Base-by-base conservation (phyloP, 30 jellyfish, hydroid and myxozoan species). In the Rhopilema esculentum region DNA sequence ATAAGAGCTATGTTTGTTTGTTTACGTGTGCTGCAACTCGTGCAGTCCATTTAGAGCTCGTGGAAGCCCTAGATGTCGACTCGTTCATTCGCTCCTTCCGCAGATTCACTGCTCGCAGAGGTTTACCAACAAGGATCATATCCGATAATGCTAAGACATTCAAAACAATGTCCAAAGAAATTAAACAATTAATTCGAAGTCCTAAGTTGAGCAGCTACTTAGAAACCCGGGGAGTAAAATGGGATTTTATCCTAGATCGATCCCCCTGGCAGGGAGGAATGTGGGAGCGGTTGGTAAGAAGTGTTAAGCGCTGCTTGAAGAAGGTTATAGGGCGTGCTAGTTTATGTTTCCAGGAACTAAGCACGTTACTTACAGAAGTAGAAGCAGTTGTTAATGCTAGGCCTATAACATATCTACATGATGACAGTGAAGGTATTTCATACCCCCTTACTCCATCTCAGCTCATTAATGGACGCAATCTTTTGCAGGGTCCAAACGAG, bases 31-130 rank as follows among this genome's bases (percentile, higher is more conserved):
- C 52, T 31, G 26, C 89, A 8, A 57, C 66, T 20, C 63, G 85
- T 84, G 89, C 89, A 8, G 62, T 52, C 30, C 89, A 79, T 79
- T 40, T 79, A 61, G 83, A 79, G 64, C 80, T 79, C 30, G 85
- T 61, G 22, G 64, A 61, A 66, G 23, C 83, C 27, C 67, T 79
- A 12, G 80, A 27, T 8, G 89, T 79, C 23, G 89, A 79, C 32
- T 25, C 52, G 25, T 57, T 79, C 48, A 30, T 79, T 20, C 81
- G 66, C 21, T 49, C 85, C 1, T 52, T 79, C 64, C 27, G 89
- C 30, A 26, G 81, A 53, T 79, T 79, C 32, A 31, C 65, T 12
- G 66, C 66, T 8, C 24, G 66, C 25, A 57, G 85, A 64, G 89
- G 89, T 12, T 78, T 78, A 66, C 89, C 89, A 25, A 31, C 84